A percentile compares a stretch with the other conserved stretches of the same genome.
Evolutionary conservation across 1,140 invertebrate genomes (phyloP).

Genomic region (Zaprionus davidi): DNA sequence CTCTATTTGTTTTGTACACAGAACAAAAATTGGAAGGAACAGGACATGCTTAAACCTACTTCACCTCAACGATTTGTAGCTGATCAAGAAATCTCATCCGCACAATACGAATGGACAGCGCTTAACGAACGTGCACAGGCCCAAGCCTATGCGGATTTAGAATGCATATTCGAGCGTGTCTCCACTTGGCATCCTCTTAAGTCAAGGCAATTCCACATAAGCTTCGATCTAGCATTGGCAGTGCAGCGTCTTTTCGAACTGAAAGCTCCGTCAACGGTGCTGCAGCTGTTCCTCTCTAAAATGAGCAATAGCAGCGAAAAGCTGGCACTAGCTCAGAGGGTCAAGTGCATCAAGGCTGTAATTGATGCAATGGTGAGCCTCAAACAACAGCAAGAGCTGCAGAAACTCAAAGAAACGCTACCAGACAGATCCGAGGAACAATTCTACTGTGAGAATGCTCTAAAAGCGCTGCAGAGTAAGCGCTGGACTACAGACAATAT

Average conservation of each 20-base stretch:
- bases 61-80: conserved; percentile 72
- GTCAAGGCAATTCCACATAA: conserved; percentile 80
- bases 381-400: conserved; percentile 75
- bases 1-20: conserved; percentile 72
- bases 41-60: conserved; percentile 54
- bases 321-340: conserved; percentile 63
- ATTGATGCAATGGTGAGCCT: conserved; percentile 77
- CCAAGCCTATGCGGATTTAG: conserved; percentile 78
- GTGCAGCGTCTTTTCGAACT: conserved; percentile 70
- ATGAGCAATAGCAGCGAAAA: conserved; percentile 75
- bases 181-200: conserved; percentile 77
- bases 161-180: conserved; percentile 79
- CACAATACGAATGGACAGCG: conserved; percentile 82
- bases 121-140: conserved; percentile 76
- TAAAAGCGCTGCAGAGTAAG: conserved; percentile 76
- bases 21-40: conserved; percentile 81
- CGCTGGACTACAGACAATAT: conserved; percentile 83
- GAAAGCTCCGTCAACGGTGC: conserved; percentile 68
- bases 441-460: conserved; percentile 82
- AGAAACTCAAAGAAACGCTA: conserved; percentile 68
- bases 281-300: conserved; percentile 77
- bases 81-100: conserved; percentile 71
- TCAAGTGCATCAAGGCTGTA: conserved; percentile 74
- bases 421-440: conserved; percentile 74
- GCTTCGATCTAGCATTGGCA: conserved; percentile 73